Conservation (phyloP, 2,888 invertebrate species). For the Ormia ochracea region DNA sequence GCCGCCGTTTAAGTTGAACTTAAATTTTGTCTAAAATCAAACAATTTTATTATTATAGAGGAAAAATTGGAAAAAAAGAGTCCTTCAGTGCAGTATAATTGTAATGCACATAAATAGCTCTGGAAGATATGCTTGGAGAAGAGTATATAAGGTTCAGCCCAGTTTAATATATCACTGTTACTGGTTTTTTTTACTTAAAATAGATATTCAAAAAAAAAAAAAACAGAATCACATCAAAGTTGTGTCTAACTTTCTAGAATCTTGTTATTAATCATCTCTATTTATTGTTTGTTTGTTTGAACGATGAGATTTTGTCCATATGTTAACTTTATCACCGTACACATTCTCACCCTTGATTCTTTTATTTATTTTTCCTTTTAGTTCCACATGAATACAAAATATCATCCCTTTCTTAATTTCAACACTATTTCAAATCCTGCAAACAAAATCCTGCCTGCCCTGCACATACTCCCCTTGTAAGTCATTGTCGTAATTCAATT, state of each 20-base stretch:
- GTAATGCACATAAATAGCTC: too few species aligned
- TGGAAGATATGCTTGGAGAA: too few species aligned
- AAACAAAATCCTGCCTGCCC: background rate
- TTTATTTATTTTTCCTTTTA: background rate
- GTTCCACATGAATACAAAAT: constrained; percentile 20
- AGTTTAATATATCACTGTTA: too few species aligned
- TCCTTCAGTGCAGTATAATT: too few species aligned
- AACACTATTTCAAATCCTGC: background rate
- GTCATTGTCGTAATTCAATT: constrained; percentile 18
- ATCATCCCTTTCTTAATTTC: constrained; percentile 10
- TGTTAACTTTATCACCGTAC: constrained; percentile 28
- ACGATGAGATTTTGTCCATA: constrained; percentile 47
- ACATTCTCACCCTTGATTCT: background rate
- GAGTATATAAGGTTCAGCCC: too few species aligned
- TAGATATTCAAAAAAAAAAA: background rate
- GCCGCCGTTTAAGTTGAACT: too few species aligned
- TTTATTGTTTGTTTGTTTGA: background rate
- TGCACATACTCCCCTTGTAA: constrained; percentile 2
- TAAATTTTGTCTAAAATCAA: too few species aligned
- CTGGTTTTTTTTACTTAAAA: too few species aligned
- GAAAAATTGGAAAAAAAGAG: too few species aligned
- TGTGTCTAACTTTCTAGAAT: background rate
- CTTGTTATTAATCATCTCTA: background rate
- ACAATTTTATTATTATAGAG: too few species aligned
- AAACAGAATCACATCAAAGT: background rate